These are phyloP conservation scores for Eriocheir sinensis DNA, from an alignment of 1,140 invertebrate genomes.

Conservation along the genomic window DNA sequence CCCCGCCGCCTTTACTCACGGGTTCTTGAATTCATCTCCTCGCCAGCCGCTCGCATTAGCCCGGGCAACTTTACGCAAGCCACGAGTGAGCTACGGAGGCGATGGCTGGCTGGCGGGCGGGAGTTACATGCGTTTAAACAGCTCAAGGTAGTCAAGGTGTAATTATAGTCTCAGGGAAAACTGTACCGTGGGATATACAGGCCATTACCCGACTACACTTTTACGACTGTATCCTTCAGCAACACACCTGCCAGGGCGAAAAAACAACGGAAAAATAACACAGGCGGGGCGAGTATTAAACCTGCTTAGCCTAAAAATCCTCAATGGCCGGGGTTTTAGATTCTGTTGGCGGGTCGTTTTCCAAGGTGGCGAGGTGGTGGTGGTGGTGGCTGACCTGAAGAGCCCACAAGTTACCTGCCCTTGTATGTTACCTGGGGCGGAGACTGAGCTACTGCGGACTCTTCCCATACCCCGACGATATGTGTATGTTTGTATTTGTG, in stretches of 20 bases:
- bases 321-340: not conserved
- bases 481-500: not conserved
- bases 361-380: conserved; percentile 21
- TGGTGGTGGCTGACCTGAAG: not conserved
- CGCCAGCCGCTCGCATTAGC: conserved; percentile 9
- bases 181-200: conserved; percentile 21
- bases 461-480: not conserved
- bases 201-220: conserved; percentile 16
- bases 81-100: conserved; percentile 32
- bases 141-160: conserved; percentile 28
- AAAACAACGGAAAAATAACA: not conserved
- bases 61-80: conserved; percentile 8
- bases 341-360: not conserved
- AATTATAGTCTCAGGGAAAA: conserved; percentile 37
- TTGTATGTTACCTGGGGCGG: conserved; percentile 8
- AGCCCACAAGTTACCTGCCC: not conserved
- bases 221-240: conserved; percentile 52
- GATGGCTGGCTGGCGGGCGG: not conserved
- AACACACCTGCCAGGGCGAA: not conserved
- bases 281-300: not conserved
- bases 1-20: not conserved
- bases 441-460: conserved; percentile 2
- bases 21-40: conserved; percentile 23
- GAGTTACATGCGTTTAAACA: conserved; percentile 36
- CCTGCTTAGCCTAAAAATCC: conserved; percentile 35